These are phyloP conservation scores for Drosophila carrolli DNA, from an alignment of 1,140 invertebrate species.

Conservation along the genomic window DNA sequence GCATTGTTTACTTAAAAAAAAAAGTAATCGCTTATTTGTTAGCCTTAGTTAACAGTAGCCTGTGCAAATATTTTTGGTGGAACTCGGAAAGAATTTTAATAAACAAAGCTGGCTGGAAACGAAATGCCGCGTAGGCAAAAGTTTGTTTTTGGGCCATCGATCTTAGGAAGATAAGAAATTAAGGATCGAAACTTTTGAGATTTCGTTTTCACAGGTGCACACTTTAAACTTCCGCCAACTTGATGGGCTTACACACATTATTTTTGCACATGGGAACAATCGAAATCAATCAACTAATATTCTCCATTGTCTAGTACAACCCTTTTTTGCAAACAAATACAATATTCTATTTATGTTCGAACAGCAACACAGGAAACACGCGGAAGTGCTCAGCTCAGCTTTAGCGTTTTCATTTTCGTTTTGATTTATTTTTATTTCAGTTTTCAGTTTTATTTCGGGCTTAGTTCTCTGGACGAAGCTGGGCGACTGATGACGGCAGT, in stretches of 20 bases:
- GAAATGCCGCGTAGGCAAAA: slow-evolving; percentile 32
- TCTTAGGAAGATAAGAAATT: not conserved
- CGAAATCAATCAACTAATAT: slow-evolving; percentile 22
- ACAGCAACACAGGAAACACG: slow-evolving; percentile 7
- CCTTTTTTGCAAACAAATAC: slow-evolving; percentile 42
- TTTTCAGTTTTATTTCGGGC: slow-evolving; percentile 30
- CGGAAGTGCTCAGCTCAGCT: slow-evolving; percentile 13
- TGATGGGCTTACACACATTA: not conserved
- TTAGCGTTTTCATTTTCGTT: slow-evolving; percentile 31
- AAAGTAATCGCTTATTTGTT: slow-evolving; percentile 23
- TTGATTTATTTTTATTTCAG: slow-evolving; percentile 37
- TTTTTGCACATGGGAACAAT: slow-evolving; percentile 34
- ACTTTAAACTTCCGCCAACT: not conserved
- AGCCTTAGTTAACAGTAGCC: slow-evolving; percentile 58
- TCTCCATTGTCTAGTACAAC: slow-evolving; percentile 52
- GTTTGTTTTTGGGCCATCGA: not conserved
- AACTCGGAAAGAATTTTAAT: slow-evolving; percentile 4
- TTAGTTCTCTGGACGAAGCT: slow-evolving; percentile 29
- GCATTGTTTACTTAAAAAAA: slow-evolving; percentile 55
- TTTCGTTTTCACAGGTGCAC: slow-evolving; percentile 1
- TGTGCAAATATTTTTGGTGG: slow-evolving; percentile 63
- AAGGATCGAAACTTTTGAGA: slow-evolving; percentile 6
- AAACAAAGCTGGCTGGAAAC: slow-evolving; percentile 42
- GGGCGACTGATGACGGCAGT: slow-evolving; percentile 8
- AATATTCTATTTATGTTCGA: slow-evolving; percentile 23